These are phyloP conservation scores for Mnemiopsis leidyi DNA, from an alignment of 37 sponge, comb jelly and placozoan genomes.

Conservation along the genomic window DNA sequence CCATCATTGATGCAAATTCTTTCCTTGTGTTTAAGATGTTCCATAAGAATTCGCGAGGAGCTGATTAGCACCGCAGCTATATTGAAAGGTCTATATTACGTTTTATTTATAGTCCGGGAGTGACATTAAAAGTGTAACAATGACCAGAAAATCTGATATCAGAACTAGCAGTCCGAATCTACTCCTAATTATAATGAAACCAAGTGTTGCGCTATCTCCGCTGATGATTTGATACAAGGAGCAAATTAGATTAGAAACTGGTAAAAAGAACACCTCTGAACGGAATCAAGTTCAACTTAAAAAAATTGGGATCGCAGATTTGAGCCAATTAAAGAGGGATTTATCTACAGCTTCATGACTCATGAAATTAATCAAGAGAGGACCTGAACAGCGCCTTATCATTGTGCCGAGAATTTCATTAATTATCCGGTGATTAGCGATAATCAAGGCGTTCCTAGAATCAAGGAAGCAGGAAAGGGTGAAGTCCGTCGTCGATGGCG, in stretches of 20 bases:
- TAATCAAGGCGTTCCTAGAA: not conserved
- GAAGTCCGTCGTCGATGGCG: not conserved
- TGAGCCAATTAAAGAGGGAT: not conserved
- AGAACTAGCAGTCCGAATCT: no score
- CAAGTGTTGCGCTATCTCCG: no score
- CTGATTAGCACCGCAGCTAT: no score
- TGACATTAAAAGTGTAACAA: no score
- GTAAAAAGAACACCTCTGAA: not conserved
- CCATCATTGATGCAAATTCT: no score
- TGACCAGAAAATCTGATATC: no score
- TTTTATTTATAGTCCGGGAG: no score
- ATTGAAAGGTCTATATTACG: no score
- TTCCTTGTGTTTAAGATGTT: no score
- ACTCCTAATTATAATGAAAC: no score
- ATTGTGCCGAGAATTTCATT: not conserved
- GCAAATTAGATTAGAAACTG: not conserved
- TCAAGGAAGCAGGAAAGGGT: not conserved
- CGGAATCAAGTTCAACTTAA: not conserved
- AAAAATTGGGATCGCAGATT: not conserved
- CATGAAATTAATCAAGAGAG: not conserved
- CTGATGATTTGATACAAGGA: not conserved
- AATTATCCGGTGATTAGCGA: not conserved
- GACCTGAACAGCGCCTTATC: not conserved
- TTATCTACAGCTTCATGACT: not conserved
- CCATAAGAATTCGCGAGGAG: no score